Percentiles rank a stretch among this genome's conserved stretches.
phyloP scores from a whole-genome alignment of 2,888 invertebrate species.

The Meganola albula region DNA sequence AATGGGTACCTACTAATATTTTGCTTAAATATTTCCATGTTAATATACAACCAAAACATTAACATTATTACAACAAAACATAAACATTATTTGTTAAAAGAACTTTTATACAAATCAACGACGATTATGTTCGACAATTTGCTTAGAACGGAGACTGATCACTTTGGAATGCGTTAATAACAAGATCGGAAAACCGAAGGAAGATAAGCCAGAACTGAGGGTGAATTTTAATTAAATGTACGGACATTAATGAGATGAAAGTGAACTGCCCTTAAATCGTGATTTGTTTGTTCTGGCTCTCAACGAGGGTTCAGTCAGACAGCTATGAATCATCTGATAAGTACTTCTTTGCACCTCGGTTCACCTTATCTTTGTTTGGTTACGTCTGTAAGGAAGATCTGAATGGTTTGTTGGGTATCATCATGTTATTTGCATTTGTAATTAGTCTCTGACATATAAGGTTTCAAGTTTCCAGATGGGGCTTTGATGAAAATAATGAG shows the following conservation, averaged over 20 bases:
- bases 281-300: conserved; percentile 70
- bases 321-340: conserved; percentile 36
- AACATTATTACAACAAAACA: too few relatives aligned
- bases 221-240: conserved; percentile 75
- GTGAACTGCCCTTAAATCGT: conserved; percentile 63
- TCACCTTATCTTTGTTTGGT: conserved; percentile 22
- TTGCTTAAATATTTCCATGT: too few relatives aligned
- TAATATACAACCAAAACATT: too few relatives aligned
- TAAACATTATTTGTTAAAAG: conserved; percentile 15
- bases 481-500: too few relatives aligned
- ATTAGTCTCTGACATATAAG: too few relatives aligned
- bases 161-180: conserved; percentile 64
- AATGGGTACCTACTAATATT: too few relatives aligned
- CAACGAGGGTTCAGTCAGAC: conserved; percentile 37
- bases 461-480: too few relatives aligned
- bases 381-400: too few relatives aligned
- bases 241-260: conserved; percentile 72
- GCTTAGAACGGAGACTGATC: conserved; percentile 32
- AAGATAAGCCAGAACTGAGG: conserved; percentile 58
- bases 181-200: conserved; percentile 58
- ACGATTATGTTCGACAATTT: conserved; percentile 32
- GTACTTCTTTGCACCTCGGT: conserved; percentile 26
- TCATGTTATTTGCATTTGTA: too few relatives aligned
- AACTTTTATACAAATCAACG: conserved; percentile 35
- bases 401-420: too few relatives aligned